Base-by-base conservation (phyloP, 1,140 invertebrate species). In the Dendroctonus ponderosae region DNA sequence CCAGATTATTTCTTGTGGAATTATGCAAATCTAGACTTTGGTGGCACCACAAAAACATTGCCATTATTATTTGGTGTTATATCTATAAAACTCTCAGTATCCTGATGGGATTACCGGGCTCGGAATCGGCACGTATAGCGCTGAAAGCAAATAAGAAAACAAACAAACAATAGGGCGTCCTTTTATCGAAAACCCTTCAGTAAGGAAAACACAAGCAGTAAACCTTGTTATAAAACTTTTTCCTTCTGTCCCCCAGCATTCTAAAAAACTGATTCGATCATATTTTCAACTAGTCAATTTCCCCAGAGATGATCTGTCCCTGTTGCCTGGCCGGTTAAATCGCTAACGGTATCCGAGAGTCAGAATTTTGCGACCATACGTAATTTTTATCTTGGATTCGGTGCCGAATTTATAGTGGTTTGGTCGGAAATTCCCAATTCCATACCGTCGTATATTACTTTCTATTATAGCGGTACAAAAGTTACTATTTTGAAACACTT, bases 241-340 rank as follows among this genome's bases (percentile, higher is more conserved):
- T 57, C 44, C 3, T 63, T 54, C 40, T 53, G 61, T 53, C 62
- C 62, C 37, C 6, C 52, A 48, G 46, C 39, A 62, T 57, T 39
- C 14, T 46, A 49, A 65, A 65, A 56, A 58, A 57, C 26, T 15
- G 41, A 65, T 63, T 63, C 61, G 61, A 63, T 63, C 61, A 63
- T 63, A 63, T 63, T 63, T 63, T 63, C 61, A 63, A 63, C 61
- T 42, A 63, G 61, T 54, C 61, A 43, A 63, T 63, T 63, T 63
- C 61, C 51, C 61, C 39, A 12, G 61, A 42, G 61, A 63, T 38
- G 50, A 54, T 63, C 61, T 54, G 51, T 54, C 51, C 50, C 61
- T 53, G 41, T 63, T 63, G 43, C 51, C 51, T 52, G 48, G 38
- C 50, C 51, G 44, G 61, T 63, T 63, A 63, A 63, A 63, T 63